Conservation (phyloP, 2,888 invertebrate genomes). For the Caenorhabditis sp. region DNA sequence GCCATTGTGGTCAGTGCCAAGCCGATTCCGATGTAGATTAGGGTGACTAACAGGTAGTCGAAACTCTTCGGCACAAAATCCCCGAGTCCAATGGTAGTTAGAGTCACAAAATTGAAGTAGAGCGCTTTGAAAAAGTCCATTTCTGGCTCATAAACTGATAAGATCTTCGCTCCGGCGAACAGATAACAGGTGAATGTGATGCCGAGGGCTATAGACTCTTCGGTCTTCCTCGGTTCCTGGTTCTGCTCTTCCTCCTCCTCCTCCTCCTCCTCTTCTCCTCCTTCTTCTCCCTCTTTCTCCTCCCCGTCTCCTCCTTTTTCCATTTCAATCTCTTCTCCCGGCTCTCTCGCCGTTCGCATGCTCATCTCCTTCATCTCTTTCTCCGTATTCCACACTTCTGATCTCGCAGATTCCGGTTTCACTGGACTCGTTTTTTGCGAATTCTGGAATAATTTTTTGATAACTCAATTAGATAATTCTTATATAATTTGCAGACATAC, state of each 20-base stretch:
- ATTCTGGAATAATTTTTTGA: not conserved
- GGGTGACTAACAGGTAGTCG: slow-evolving; percentile 77
- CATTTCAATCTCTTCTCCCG: slow-evolving; percentile 32
- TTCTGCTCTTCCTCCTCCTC: slow-evolving; percentile 51
- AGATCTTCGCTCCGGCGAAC: slow-evolving; percentile 74
- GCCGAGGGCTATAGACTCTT: slow-evolving; percentile 75
- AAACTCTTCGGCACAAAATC: slow-evolving; percentile 80
- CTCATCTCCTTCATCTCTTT: slow-evolving; percentile 49
- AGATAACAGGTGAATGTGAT: slow-evolving; percentile 76
- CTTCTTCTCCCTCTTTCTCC: slow-evolving; percentile 48
- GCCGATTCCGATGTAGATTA: slow-evolving; percentile 78
- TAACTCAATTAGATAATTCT: too few relatives aligned
- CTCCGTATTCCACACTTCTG: slow-evolving; percentile 46
- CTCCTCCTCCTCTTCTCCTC: slow-evolving; percentile 48
- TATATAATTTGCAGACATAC: too few relatives aligned
- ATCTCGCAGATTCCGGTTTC: slow-evolving; percentile 26
- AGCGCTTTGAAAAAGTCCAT: slow-evolving; percentile 81
- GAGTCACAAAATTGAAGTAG: slow-evolving; percentile 81
- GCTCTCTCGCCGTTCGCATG: slow-evolving; percentile 59
- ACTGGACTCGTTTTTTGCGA: slow-evolving; percentile 35
- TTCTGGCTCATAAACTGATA: slow-evolving; percentile 80
- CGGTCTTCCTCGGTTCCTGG: slow-evolving; percentile 57
- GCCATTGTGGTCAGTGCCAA: slow-evolving; percentile 79
- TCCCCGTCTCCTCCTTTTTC: slow-evolving; percentile 30
- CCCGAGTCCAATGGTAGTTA: slow-evolving; percentile 79